Evolutionary conservation across 2,888 invertebrate species (phyloP).

Genomic region (Papilio elwesi): DNA sequence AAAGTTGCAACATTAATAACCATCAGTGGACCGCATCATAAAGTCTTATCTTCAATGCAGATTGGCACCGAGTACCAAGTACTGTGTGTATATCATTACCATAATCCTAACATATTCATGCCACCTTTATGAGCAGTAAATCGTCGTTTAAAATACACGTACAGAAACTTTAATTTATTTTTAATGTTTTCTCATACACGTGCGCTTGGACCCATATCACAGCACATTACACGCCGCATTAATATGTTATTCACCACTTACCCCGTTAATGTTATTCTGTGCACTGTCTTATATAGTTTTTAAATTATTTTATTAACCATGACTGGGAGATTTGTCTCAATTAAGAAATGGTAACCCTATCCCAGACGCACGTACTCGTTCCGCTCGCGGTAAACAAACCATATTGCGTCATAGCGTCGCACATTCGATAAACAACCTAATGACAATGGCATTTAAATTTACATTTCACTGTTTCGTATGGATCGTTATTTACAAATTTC

Average conservation of each 20-base stretch:
- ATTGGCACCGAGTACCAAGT: constrained; percentile 6
- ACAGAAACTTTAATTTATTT: no score
- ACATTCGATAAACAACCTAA: constrained; percentile 60
- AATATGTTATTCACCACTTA: constrained; percentile 2
- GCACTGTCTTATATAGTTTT: background rate
- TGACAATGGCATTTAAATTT: constrained; percentile 47
- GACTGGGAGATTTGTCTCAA: constrained; percentile 25
- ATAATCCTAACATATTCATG: background rate
- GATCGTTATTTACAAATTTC: constrained; percentile 66
- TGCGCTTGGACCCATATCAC: background rate
- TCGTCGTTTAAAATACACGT: background rate
- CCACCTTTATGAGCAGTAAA: background rate
- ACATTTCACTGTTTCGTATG: constrained; percentile 53
- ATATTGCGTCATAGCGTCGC: constrained; percentile 68
- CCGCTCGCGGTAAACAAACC: constrained; percentile 74
- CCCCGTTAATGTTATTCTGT: constrained; percentile 1
- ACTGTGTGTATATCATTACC: background rate
- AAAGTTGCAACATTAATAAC: constrained; percentile 15
- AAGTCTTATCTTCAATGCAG: constrained; percentile 12
- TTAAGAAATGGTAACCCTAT: constrained; percentile 38
- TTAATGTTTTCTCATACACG: background rate
- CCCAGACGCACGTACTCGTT: constrained; percentile 55
- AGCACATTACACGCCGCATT: background rate
- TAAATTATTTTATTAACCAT: no score
- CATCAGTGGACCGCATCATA: constrained; percentile 6